phyloP scores from a whole-genome alignment of 1,140 invertebrate genomes.

The Augochlora pura region DNA sequence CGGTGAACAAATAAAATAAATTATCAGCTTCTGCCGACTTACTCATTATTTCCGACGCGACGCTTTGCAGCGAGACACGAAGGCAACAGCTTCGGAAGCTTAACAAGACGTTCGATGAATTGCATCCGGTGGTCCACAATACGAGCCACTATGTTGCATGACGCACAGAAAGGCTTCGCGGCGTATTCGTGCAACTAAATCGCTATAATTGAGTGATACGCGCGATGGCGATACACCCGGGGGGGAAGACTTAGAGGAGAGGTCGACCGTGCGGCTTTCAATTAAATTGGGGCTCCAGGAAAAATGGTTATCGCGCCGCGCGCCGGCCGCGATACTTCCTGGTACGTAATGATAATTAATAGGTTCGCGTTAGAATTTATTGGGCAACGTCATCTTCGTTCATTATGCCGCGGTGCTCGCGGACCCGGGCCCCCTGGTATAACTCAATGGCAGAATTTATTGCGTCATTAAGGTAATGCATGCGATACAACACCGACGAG shows the following conservation, averaged over 20 bases:
- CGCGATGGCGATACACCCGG: neutral
- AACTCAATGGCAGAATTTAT: conserved; percentile 47
- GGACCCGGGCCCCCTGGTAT: neutral
- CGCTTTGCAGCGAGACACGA: no score
- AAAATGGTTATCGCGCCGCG: conserved; percentile 4
- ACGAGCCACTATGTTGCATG: no score
- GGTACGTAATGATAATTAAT: conserved; percentile 44
- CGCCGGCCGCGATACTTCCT: conserved; percentile 22
- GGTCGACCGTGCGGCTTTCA: neutral
- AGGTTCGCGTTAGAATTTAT: conserved; percentile 40
- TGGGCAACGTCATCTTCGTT: conserved; percentile 39
- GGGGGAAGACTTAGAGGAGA: neutral
- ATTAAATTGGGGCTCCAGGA: neutral
- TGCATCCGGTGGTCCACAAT: no score
- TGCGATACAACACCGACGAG: conserved; percentile 37
- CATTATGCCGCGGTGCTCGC: conserved; percentile 26
- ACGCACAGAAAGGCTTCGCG: no score
- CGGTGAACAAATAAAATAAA: no score
- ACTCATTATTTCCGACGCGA: no score
- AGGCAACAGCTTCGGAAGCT: no score
- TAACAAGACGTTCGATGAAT: no score
- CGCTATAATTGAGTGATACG: conserved; percentile 8
- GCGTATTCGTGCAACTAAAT: neutral
- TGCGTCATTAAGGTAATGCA: conserved; percentile 44
- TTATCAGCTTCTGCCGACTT: no score